Base-by-base conservation (phyloP, 2,888 invertebrate species). In the Cantharis rufa region DNA sequence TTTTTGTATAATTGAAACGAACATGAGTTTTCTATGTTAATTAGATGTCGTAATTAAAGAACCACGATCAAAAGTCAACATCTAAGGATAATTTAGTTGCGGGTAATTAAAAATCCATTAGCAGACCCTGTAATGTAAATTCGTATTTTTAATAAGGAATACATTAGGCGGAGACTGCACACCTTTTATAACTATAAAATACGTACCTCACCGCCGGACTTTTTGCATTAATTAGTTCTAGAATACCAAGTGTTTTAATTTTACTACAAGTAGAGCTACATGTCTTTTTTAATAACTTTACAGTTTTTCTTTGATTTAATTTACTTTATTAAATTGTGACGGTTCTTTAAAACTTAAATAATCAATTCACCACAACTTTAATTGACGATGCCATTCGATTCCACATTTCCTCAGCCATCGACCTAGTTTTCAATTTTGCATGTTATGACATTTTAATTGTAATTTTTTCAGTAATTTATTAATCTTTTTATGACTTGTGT, bases 21-120 rank as follows among this genome's bases (percentile, higher is more conserved):
- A 86, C 87, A 86, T 84, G 84, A 83, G 84, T 85, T 84, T 82
- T 83, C 83, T 83, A 85, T 85, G 86, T 86, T 86, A 86, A 87
- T 87, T 86, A 85, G 83, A 80, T 82, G 80, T 83, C 81, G 84
- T 87, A 87, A 86, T 87, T 86, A 86, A 48, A 48, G 85, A 86
- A 84, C 83, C 84, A 82, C 84, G 86, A 86, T 86, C 85, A 84
- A 84, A 84, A 87, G 84, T 85, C 84, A 84, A 83, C 86, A 84
- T 85, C 84, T 86, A 86, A 79, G 84, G 84, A 86, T 86, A 86
- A 87, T 86, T 86, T 85, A 84, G 84, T 85, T 86, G 84, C 83
- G 84, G 85, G 86, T 86, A 87, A 88, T 88, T 87, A 87, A 87
- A 88, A 87, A 87, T 86, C 87, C 88, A 88, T 88, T 88, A 87